A percentile compares a stretch with the other conserved stretches of the same genome.
Conservation (phyloP, 2,113 vertebrate species). For the Mastomys coucha region DNA sequence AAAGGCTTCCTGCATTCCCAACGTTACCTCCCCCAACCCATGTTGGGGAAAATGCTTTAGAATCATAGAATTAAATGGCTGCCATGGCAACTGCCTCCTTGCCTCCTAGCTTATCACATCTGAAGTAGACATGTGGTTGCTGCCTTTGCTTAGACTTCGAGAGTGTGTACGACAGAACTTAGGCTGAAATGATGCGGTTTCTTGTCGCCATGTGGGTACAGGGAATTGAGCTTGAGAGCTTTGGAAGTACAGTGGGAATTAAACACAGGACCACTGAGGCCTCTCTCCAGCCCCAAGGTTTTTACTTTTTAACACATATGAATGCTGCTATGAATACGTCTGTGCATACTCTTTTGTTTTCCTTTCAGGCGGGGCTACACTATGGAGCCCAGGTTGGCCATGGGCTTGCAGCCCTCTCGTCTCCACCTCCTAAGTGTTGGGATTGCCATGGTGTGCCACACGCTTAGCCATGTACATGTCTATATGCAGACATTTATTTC, state of each 20-base stretch:
- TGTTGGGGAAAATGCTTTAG: background rate
- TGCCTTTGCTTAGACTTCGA: background rate
- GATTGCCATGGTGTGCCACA: background rate
- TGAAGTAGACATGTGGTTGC: background rate
- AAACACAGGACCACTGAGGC: background rate
- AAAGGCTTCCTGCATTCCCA: background rate
- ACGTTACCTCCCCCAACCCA: rapidly evolving
- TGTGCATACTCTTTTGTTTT: background rate
- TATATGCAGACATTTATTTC: background rate
- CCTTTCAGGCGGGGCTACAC: background rate
- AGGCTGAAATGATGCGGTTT: background rate
- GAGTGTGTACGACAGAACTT: background rate
- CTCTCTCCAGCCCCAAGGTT: background rate
- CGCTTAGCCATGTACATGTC: background rate
- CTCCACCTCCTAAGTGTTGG: background rate
- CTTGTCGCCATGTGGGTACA: background rate
- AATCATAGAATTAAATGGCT: background rate
- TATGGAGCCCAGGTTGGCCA: background rate
- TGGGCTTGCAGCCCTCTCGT: background rate
- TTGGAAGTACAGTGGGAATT: background rate
- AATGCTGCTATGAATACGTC: background rate
- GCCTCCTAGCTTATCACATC: background rate
- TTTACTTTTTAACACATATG: background rate
- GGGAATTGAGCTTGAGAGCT: background rate
- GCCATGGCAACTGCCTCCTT: background rate